Percentiles rank a stretch among this genome's conserved stretches.
phyloP scores from a whole-genome alignment of 2,797 vertebrate species.

The Harpagifer antarcticus region DNA sequence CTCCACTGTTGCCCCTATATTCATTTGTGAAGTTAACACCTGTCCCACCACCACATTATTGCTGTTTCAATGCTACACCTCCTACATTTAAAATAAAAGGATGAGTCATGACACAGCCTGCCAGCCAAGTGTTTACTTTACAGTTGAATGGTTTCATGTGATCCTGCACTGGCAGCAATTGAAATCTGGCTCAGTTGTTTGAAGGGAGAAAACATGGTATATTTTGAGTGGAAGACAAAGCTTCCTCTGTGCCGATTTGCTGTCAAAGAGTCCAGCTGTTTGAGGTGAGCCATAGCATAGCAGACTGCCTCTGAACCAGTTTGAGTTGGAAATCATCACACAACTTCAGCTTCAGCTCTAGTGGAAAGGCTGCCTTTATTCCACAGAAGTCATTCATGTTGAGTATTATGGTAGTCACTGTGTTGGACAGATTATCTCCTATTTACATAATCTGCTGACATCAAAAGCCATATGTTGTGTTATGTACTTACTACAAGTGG shows the following conservation, averaged over 20 bases:
- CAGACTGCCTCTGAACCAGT: slow-evolving; percentile 49
- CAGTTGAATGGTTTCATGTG: slow-evolving; percentile 64
- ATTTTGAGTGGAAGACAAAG: slow-evolving; percentile 61
- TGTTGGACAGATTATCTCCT: slow-evolving; percentile 34
- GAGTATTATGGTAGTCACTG: slow-evolving; percentile 6
- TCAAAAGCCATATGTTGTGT: slow-evolving; percentile 45
- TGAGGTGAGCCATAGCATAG: slow-evolving; percentile 50
- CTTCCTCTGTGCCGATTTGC: slow-evolving; percentile 57
- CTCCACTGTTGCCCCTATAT: background rate
- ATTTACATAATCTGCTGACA: slow-evolving; percentile 53
- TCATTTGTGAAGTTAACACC: slow-evolving; percentile 36
- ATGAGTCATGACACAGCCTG: slow-evolving; percentile 49
- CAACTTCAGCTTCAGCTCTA: slow-evolving; percentile 33
- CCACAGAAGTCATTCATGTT: slow-evolving; percentile 22
- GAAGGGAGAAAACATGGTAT: slow-evolving; percentile 49
- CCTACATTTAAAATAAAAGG: slow-evolving; percentile 39
- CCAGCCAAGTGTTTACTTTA: slow-evolving; percentile 54
- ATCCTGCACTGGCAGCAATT: slow-evolving; percentile 46
- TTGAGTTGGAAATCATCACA: slow-evolving; percentile 54
- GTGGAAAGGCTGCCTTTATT: slow-evolving; percentile 24
- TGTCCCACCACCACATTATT: slow-evolving; percentile 22
- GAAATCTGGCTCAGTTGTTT: slow-evolving; percentile 45
- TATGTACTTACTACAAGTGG: slow-evolving; percentile 3
- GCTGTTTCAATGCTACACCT: slow-evolving; percentile 17
- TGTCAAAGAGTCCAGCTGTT: slow-evolving; percentile 35